Evolutionary conservation across 2,113 vertebrate species (phyloP), one percentile per base, ranked within the genome.

Genomic region (Narcine bancroftii): DNA sequence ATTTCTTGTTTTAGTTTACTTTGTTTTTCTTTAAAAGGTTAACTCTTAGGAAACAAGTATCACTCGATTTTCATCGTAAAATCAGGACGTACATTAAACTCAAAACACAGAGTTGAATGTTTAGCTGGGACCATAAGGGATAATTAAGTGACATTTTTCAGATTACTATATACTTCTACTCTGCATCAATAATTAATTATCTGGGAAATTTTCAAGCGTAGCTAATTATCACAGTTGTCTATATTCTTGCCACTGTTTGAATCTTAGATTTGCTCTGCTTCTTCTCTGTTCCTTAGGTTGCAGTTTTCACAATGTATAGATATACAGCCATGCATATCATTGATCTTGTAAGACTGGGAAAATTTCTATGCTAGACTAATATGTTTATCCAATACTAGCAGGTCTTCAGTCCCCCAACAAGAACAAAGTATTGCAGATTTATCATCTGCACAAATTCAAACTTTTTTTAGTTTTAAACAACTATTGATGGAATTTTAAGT

Each of bases 131-230:
- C 33, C 53, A 60, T 87, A 60, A 60, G 56, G 81, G n/a, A n/a
- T 60, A 87, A 60, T 87, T 87, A 60, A 87, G n/a, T 87, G 33
- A 17, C 53, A 60, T 63, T 56, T 87, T 87, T 36, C 53, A 87
- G 60, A 63, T 85, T 60, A 85, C 56, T 33, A 53, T n/a, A 76
- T 77, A 33, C 3, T 33, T 36, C 36, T 87, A 4, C 60, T n/a
- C 79, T 36, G 10, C n/a, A 33, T 50, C 45, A n/a, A 50, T 53
- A 81, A 81, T 60, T 87, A 87, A 10, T 79, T 53, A 39, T 56
- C 79, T 53, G 4, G 36, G 53, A 17, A 19, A 60, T 63, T 60
- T 53, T 63, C 53, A 63, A 53, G 81, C 60, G 60, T 60, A 85
- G 6, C 36, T 13, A 60, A 60, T 60, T 85, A 85, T 36, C 33